Evolutionary conservation across 2,888 invertebrate species (phyloP).

Genomic region (Limnephilus auricula): DNA sequence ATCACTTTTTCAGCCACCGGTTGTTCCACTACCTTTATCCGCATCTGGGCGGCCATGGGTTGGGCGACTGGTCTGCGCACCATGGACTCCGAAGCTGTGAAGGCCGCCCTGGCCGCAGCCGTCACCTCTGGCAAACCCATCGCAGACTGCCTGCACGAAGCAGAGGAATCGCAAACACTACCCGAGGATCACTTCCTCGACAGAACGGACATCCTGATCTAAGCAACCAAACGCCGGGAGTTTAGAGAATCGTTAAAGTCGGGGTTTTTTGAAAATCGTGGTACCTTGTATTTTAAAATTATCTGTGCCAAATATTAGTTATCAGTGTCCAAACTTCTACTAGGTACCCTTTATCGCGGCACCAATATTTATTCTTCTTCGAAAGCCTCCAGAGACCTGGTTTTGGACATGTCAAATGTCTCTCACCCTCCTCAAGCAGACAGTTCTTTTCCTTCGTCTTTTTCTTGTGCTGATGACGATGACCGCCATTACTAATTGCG

Average conservation of each 20-base stretch:
- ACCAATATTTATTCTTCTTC: too few species aligned
- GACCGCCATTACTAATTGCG: too few species aligned
- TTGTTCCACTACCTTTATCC: constrained; percentile 82
- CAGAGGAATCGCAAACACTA: constrained; percentile 71
- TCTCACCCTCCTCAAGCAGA: too few species aligned
- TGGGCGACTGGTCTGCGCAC: constrained; percentile 82
- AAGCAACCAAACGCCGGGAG: background rate
- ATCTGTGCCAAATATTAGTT: fast-evolving
- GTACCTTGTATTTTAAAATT: background rate
- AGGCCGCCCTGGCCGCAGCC: constrained; percentile 80
- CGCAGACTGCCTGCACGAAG: constrained; percentile 78
- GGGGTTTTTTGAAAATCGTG: background rate
- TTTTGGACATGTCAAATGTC: too few species aligned
- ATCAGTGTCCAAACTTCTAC: too few species aligned
- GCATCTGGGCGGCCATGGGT: constrained; percentile 84
- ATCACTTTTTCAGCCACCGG: constrained; percentile 75
- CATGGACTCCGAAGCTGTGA: constrained; percentile 80
- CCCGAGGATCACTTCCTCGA: constrained; percentile 77
- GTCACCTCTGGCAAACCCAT: constrained; percentile 78
- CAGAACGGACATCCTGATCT: constrained; percentile 67
- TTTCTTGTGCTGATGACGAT: too few species aligned
- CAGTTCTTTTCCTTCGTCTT: too few species aligned
- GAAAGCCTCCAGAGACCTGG: too few species aligned
- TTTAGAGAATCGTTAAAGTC: constrained; percentile 14
- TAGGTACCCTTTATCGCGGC: background rate